Conservation (phyloP, 2,888 invertebrate species). For the Mylabris sibirica region DNA sequence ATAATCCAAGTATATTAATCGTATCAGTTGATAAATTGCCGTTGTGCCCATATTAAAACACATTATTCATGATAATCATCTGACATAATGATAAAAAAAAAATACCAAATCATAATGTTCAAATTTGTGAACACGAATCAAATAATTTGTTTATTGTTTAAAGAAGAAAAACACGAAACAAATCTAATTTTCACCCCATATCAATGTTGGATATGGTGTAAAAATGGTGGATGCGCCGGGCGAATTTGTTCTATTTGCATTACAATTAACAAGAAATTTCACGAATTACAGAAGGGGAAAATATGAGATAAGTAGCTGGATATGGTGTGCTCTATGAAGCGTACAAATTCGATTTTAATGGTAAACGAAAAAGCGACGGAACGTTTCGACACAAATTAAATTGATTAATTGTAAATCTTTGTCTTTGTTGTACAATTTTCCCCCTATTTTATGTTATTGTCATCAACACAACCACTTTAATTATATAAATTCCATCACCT, state of each 20-base stretch:
- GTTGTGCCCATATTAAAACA: background rate
- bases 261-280: background rate
- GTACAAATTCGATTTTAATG: constrained; percentile 30
- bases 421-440: constrained; percentile 19
- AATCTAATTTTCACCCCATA: too few relatives aligned
- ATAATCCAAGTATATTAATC: background rate
- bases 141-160: background rate
- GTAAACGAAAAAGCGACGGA: constrained; percentile 22
- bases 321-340: background rate
- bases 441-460: background rate
- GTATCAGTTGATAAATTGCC: constrained; percentile 9
- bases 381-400: constrained; percentile 30
- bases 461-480: background rate
- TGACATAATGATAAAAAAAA: background rate
- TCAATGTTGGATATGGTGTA: too few relatives aligned
- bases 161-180: background rate
- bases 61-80: constrained; percentile 9
- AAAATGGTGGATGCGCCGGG: constrained; percentile 9
- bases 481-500: background rate
- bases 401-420: constrained; percentile 35
- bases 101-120: background rate
- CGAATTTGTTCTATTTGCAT: background rate
- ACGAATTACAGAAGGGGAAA: too few relatives aligned
- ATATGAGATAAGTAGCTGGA: constrained; percentile 5
- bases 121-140: constrained; percentile 4